Percentiles rank a stretch among this genome's conserved stretches.
Conservation (phyloP, 2,113 vertebrate genomes). For the Phylloscopus trochiloides region DNA sequence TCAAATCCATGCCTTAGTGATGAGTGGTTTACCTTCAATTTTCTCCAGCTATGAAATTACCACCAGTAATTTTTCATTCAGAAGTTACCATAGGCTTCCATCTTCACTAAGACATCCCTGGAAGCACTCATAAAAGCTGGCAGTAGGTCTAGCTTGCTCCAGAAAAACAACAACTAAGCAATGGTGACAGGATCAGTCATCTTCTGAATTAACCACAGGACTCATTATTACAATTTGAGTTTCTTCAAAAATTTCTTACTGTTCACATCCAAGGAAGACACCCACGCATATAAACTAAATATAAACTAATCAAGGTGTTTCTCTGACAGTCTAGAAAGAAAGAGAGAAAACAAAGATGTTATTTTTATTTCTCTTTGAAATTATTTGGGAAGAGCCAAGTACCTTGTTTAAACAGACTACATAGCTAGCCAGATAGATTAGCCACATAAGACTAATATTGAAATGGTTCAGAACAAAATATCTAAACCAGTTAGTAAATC, state of each 20-base stretch:
- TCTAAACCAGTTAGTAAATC: not conserved
- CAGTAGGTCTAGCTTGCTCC: not conserved
- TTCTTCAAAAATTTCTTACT: not conserved
- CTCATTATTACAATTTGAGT: not conserved
- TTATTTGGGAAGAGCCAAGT: not conserved
- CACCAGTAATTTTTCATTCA: not conserved
- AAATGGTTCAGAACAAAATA: not conserved
- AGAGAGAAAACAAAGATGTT: not conserved
- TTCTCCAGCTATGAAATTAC: not conserved
- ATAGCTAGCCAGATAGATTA: not conserved
- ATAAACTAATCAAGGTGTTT: slow-evolving; percentile 47
- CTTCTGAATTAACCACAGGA: not conserved
- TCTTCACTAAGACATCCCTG: not conserved
- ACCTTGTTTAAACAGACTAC: not conserved
- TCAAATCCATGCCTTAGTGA: not conserved
- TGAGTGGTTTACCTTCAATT: not conserved
- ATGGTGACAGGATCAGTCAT: not conserved
- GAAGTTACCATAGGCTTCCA: not conserved
- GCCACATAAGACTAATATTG: not conserved
- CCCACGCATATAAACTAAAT: not conserved
- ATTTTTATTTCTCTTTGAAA: slow-evolving; percentile 26
- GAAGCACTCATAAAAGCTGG: not conserved
- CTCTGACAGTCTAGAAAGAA: slow-evolving; percentile 13
- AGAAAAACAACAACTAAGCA: not conserved
- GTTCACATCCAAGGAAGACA: not conserved